Evolutionary conservation across 2,113 vertebrate species (phyloP), one percentile per base, ranked within the genome.

Genomic region (Oxygymnocypris stewartii): DNA sequence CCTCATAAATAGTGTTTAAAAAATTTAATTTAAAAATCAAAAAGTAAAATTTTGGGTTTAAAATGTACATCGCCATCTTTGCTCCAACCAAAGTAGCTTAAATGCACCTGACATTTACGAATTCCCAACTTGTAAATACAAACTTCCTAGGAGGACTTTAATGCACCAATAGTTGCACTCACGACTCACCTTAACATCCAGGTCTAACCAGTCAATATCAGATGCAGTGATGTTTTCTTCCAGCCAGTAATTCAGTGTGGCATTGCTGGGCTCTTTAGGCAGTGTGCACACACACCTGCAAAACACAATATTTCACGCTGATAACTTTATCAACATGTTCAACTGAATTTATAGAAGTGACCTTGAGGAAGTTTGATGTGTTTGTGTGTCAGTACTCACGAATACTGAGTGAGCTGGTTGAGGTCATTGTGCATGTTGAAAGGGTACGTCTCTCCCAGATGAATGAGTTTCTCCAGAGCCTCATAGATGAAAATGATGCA

Each of bases 401-500:
- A 96, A 92, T 99, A 99, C 79, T 97, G 96, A 8, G 98, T 99
- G 91, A 99, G 96, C 75, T 96, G 95, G 91, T 99, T 96, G 88
- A 99, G 95, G 93, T 97, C 92, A 91, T 97, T 99, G 94, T 99
- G 94, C 95, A 98, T 99, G 92, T 99, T 97, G 95, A 99, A 96
- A 89, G 97, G 96, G 92, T 99, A 98, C 1, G 96, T 95, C 88
- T 97, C 97, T 77, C 98, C 97, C 89, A 99, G 96, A 93, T 99
- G 97, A 90, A 97, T 90, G 23, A 99, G 94, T 93, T 99, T 99
- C 95, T 99, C 98, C 92, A 99, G 94, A 86, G 98, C 98, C 94
- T 99, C 98, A 51, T 99, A 99, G 94, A 99, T 99, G 94, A 99
- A 99, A 92, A 99, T 99, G 90, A 99, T 97, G 95, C 98, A 99